Percentiles rank a stretch among this genome's conserved stretches.
These are phyloP conservation scores for Trachurus trachurus DNA, from an alignment of 2,797 vertebrate species.

Conservation along the genomic window DNA sequence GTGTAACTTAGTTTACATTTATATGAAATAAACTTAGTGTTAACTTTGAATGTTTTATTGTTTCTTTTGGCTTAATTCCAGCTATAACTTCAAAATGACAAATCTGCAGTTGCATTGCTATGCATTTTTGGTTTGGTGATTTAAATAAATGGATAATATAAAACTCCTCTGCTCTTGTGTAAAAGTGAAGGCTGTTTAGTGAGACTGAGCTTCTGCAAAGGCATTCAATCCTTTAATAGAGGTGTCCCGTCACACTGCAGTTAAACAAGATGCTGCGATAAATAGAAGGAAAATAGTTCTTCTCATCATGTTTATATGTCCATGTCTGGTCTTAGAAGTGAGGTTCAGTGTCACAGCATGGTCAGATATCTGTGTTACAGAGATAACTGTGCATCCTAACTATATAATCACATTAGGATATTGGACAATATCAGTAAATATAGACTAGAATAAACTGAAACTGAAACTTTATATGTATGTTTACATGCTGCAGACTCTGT, in stretches of 20 bases:
- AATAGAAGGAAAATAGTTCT: constrained; percentile 22
- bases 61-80: constrained; percentile 5
- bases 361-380: constrained; percentile 8
- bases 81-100: neutral
- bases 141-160: constrained; percentile 10
- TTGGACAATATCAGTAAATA: too few species aligned
- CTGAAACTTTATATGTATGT: too few species aligned
- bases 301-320: constrained; percentile 22
- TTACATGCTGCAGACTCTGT: constrained; percentile 50
- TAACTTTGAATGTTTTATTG: neutral
- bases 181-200: constrained; percentile 15
- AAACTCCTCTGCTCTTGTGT: neutral
- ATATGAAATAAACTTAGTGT: constrained; percentile 1
- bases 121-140: constrained; percentile 13
- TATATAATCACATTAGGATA: neutral
- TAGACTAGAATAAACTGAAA: neutral
- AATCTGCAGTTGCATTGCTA: constrained; percentile 12
- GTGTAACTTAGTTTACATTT: neutral
- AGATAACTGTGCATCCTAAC: constrained; percentile 8
- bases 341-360: neutral
- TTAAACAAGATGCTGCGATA: constrained; percentile 8
- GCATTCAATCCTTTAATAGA: neutral
- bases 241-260: neutral
- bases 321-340: neutral
- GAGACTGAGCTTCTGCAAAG: constrained; percentile 19